Evolutionary conservation across 2,888 invertebrate species (phyloP).

Genomic region (Anthophora plumipes): DNA sequence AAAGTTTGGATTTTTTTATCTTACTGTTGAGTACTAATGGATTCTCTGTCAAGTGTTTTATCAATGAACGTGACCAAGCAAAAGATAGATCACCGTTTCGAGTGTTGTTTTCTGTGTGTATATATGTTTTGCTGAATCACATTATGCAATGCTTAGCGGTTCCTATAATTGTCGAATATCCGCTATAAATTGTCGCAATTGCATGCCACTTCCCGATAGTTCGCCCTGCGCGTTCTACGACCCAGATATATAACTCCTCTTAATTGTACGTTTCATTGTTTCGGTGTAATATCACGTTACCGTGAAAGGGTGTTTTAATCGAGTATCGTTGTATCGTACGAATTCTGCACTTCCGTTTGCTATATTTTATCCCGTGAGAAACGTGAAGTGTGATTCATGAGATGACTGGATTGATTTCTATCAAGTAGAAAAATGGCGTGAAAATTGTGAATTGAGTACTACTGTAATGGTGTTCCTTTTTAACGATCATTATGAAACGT

Average conservation of each 20-base stretch:
- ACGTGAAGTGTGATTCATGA: too few relatives aligned
- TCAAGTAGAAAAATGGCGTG: background rate
- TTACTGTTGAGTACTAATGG: background rate
- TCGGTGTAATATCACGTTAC: conserved; percentile 17
- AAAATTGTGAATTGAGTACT: background rate
- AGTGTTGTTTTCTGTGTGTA: background rate
- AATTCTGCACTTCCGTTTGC: background rate
- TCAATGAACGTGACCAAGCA: background rate
- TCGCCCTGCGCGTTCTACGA: conserved; percentile 23
- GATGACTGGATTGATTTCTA: background rate
- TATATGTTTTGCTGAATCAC: conserved; percentile 20
- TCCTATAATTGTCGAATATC: conserved; percentile 55
- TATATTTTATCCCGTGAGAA: too few relatives aligned
- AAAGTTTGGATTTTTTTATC: background rate
- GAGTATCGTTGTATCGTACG: background rate
- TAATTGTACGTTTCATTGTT: conserved; percentile 49
- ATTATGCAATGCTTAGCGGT: conserved; percentile 36
- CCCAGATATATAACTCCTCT: conserved; percentile 54
- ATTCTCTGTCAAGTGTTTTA: background rate
- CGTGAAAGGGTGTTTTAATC: conserved; percentile 17
- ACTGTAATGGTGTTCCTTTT: background rate
- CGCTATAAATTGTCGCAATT: conserved; percentile 58
- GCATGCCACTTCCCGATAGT: conserved; percentile 54
- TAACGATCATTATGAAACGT: background rate
- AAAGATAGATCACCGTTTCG: background rate